A percentile compares a stretch with the other conserved stretches of the same genome.
Evolutionary conservation across 2,888 invertebrate species (phyloP).

Genomic region (Acanthacorydalis orientalis): DNA sequence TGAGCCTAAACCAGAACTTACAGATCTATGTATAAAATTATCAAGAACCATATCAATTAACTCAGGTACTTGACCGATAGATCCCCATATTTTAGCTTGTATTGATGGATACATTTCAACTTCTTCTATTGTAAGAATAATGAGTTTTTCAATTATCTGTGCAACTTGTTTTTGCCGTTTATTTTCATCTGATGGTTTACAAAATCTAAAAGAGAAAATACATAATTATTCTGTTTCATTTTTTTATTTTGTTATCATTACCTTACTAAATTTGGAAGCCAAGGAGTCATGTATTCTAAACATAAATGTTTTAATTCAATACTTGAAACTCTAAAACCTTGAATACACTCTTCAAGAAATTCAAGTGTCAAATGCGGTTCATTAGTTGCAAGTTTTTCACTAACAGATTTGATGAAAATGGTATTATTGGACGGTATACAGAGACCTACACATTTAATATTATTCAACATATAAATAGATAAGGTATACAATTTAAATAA

Average conservation of each 20-base stretch:
- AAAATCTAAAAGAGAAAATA: slow-evolving; percentile 43
- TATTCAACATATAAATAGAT: background rate
- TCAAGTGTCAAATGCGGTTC: slow-evolving; percentile 93
- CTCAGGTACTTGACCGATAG: slow-evolving; percentile 86
- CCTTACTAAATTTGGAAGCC: slow-evolving; percentile 89
- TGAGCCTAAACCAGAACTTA: slow-evolving; percentile 81
- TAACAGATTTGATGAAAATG: slow-evolving; percentile 92
- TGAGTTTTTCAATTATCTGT: slow-evolving; percentile 85
- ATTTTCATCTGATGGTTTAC: slow-evolving; percentile 87
- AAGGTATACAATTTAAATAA: background rate
- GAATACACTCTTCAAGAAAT: slow-evolving; percentile 91
- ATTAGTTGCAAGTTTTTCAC: slow-evolving; percentile 87
- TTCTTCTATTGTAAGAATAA: slow-evolving; percentile 92
- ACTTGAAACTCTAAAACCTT: slow-evolving; percentile 84
- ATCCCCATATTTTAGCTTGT: slow-evolving; percentile 99
- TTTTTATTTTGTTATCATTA: slow-evolving; percentile 17
- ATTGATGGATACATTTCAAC: slow-evolving; percentile 98
- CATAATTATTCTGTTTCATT: background rate
- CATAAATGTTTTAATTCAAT: slow-evolving; percentile 96
- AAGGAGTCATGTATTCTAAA: slow-evolving; percentile 96
- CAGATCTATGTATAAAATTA: slow-evolving; percentile 84
- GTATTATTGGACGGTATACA: slow-evolving; percentile 98
- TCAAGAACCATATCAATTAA: slow-evolving; percentile 92
- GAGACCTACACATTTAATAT: slow-evolving; percentile 37
- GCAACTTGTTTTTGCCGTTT: slow-evolving; percentile 77